These are phyloP conservation scores for Propithecus deckenii DNA, from an alignment of 2,797 vertebrate species.

Conservation along the genomic window DNA sequence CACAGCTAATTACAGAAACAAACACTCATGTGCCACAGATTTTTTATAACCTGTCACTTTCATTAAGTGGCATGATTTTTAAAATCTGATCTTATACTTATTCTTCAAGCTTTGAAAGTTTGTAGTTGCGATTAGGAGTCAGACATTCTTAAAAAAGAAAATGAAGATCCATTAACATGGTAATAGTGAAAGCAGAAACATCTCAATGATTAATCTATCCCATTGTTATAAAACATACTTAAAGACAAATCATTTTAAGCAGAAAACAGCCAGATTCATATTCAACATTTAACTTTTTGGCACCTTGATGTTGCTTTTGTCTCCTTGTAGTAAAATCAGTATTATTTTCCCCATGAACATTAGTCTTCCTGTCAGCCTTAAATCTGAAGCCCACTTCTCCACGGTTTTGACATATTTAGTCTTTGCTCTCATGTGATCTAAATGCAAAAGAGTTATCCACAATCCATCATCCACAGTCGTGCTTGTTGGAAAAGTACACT, in stretches of 20 bases:
- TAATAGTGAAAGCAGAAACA: background rate
- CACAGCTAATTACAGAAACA: conserved; percentile 24
- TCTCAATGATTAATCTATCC: conserved; percentile 56
- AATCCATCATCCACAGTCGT: conserved; percentile 70
- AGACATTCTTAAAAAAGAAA: conserved; percentile 5
- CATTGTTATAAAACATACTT: background rate
- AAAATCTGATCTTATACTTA: conserved; percentile 10
- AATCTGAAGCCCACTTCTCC: conserved; percentile 88
- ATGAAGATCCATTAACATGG: background rate
- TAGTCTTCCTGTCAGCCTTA: conserved; percentile 89
- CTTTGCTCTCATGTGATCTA: conserved; percentile 92
- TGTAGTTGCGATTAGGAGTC: conserved; percentile 4
- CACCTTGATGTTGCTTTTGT: conserved; percentile 89
- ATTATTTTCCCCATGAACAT: conserved; percentile 89
- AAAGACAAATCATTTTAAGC: background rate
- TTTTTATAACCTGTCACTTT: background rate
- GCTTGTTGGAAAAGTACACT: conserved; percentile 65
- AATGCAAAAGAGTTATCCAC: conserved; percentile 87
- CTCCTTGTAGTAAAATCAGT: conserved; percentile 91
- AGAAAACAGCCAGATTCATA: conserved; percentile 55
- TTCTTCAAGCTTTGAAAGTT: conserved; percentile 18
- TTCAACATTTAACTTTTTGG: conserved; percentile 71
- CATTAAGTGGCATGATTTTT: conserved; percentile 3
- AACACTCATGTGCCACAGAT: background rate
- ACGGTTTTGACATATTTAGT: conserved; percentile 87